These are phyloP conservation scores for Corythornis leucogaster DNA, from an alignment of 2,797 vertebrate genomes.

Conservation along the genomic window DNA sequence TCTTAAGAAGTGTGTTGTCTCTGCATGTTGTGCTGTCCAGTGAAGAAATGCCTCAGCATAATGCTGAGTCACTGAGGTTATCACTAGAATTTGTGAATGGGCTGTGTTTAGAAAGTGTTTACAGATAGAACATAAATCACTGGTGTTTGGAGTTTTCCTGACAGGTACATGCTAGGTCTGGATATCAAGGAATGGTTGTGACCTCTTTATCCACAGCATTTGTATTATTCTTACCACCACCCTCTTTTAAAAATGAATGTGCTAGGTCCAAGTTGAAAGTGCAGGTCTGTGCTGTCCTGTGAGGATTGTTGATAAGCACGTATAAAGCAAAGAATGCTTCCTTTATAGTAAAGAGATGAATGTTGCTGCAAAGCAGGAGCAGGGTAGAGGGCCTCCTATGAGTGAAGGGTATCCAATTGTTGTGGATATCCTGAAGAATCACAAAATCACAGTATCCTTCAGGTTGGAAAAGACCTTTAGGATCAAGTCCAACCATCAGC, in stretches of 20 bases:
- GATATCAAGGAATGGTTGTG: not conserved
- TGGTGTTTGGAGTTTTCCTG: not conserved
- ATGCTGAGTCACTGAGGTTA: constrained; percentile 37
- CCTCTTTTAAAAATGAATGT: not conserved
- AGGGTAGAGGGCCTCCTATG: not conserved
- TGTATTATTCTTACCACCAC: not conserved
- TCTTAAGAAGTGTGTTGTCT: not conserved
- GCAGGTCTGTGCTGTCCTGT: not conserved
- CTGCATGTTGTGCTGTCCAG: not conserved
- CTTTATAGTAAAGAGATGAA: not conserved
- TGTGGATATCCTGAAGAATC: not conserved
- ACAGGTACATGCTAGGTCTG: not conserved
- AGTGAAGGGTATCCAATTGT: not conserved
- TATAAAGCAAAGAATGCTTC: not conserved
- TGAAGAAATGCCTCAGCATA: not conserved
- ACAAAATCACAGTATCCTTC: no score
- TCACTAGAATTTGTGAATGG: not conserved
- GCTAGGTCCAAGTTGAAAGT: not conserved
- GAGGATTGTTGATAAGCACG: not conserved
- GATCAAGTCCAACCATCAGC: no score
- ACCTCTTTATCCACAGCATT: not conserved
- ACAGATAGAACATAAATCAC: not conserved
- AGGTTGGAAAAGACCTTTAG: no score
- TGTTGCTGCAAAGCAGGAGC: not conserved
- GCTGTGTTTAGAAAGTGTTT: not conserved